Conservation (phyloP, 2,888 invertebrate genomes). For the Eustalomyia histrio region DNA sequence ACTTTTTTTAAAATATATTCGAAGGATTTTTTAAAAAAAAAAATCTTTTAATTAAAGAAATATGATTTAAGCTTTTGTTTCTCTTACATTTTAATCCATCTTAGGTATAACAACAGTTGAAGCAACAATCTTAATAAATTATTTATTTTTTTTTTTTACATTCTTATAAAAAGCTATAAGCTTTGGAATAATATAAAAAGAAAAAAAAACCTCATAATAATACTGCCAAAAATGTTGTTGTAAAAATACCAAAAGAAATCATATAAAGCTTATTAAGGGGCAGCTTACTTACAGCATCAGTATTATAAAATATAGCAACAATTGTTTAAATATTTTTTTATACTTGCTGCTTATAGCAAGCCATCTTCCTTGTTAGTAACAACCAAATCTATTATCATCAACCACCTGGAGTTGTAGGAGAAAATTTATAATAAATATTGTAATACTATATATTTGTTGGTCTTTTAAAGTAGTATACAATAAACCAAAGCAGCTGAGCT, state of each 20-base stretch:
- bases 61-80: constrained; percentile 20
- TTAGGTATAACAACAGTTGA: constrained; percentile 5
- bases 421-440: too few relatives aligned
- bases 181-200: background rate
- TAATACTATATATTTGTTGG: constrained; percentile 22
- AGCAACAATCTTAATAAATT: constrained; percentile 43
- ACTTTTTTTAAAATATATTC: constrained; percentile 20
- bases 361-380: background rate
- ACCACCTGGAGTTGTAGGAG: background rate
- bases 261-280: constrained; percentile 53
- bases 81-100: background rate
- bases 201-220: background rate
- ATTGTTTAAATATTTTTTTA: constrained; percentile 18
- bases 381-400: background rate
- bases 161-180: background rate
- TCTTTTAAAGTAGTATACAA: constrained; percentile 65
- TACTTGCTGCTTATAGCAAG: background rate
- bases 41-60: constrained; percentile 40
- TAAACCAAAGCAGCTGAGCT: constrained; percentile 68
- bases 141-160: constrained; percentile 19
- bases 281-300: constrained; percentile 51
- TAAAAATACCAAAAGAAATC: constrained; percentile 31
- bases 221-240: constrained; percentile 29
- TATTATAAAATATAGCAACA: constrained; percentile 34
- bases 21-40: background rate